Evolutionary conservation across 2,113 vertebrate genomes (phyloP).

Genomic region (Callospermophilus lateralis): DNA sequence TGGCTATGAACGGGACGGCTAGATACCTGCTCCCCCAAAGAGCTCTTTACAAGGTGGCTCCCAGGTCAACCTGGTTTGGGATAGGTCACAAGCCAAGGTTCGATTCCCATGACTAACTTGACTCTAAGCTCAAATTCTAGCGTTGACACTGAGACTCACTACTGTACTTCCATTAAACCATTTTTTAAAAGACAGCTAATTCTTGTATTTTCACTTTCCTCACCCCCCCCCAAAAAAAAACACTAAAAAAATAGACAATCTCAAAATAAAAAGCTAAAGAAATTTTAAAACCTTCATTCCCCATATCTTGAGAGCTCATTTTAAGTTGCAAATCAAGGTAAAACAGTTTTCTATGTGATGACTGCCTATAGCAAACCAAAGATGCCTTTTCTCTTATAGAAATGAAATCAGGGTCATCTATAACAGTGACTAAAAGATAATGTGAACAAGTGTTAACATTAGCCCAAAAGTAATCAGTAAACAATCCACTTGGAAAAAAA

Average conservation of each 20-base stretch:
- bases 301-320: neutral
- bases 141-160: neutral
- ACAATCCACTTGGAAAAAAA: neutral
- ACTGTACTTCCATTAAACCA: neutral
- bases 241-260: neutral
- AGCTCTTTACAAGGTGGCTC: neutral
- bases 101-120: neutral
- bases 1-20: too few species aligned
- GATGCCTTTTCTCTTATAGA: neutral
- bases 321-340: slow-evolving; percentile 13
- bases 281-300: neutral
- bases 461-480: neutral
- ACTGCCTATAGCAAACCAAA: neutral
- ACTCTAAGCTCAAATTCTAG: neutral
- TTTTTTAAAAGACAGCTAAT: neutral
- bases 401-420: neutral
- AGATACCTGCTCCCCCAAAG: neutral
- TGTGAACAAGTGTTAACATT: slow-evolving; percentile 7
- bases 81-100: neutral
- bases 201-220: neutral
- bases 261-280: neutral
- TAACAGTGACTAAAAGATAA: neutral
- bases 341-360: neutral
- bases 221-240: neutral
- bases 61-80: neutral